Base-by-base conservation (phyloP, 2,888 invertebrate species). In the Brachyopa scutellaris region DNA sequence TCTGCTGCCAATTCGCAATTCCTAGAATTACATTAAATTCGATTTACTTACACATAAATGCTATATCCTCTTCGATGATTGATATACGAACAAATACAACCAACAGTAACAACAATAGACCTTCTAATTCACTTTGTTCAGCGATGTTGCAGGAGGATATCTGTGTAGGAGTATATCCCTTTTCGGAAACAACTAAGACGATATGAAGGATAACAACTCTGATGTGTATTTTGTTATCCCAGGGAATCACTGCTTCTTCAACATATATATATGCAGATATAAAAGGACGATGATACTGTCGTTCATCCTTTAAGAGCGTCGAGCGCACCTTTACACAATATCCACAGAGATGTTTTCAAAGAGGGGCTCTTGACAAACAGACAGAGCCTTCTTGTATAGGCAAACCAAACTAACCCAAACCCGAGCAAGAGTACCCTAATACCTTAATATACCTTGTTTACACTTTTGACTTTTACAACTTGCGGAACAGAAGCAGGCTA, bases 381-480 rank as follows among this genome's bases (percentile, higher is more conserved):
- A 23, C 8, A 53, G 9, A 19, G 29, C 47, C 67, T 67, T 51
- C 31, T 15, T 40, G 21, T 13, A 42, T 6, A 8, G 15, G n/a
- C 23, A 42, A 59, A 40, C 38, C 62, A 62, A 80, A 80, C 69
- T 69, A 57, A 74, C 62, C 74, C 29, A 62, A 62, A 42, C 61
- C 61, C 23, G 15, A 62, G 59, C n/a, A n/a, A n/a, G 53, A 49
- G 49, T 47, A 76, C 70, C 76, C 70, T 70, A 72, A 82, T 82
- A 69, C 70, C 51, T 29, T 80, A 80, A 76, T 69, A 74, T 64
- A 45, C 70, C 76, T 72, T 82, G 82, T 82, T 82, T 82, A 82
- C 82, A 82, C 70, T 77, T 82, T 72, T 77, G 77, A 76, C 76
- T 82, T 82, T 61, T 61, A 59, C 70, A 79, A 73, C 59, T 67